Conservation (phyloP, 2,888 invertebrate genomes). For the Brassicogethes aeneus region DNA sequence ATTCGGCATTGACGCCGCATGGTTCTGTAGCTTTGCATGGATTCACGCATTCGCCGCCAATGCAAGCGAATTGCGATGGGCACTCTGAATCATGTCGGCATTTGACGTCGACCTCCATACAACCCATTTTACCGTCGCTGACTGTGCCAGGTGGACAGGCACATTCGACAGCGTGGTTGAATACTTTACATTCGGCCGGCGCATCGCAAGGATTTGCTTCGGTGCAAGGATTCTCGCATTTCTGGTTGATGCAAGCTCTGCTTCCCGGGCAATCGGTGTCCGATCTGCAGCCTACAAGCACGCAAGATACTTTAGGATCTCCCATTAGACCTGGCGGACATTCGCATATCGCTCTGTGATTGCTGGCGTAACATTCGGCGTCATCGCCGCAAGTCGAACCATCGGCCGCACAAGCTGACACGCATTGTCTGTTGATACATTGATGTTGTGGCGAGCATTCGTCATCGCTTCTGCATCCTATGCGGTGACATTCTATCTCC, state of each 20-base stretch:
- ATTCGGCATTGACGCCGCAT: constrained; percentile 72
- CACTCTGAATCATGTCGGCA: constrained; percentile 77
- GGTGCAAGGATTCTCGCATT: constrained; percentile 71
- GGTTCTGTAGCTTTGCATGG: constrained; percentile 72
- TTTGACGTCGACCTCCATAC: constrained; percentile 49
- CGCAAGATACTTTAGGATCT: constrained; percentile 70
- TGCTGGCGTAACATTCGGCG: constrained; percentile 70
- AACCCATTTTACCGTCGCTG: constrained; percentile 54
- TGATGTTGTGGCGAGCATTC: constrained; percentile 76
- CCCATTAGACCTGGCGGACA: constrained; percentile 76
- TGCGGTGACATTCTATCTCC: constrained; percentile 67
- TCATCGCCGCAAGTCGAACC: constrained; percentile 64
- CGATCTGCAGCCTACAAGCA: constrained; percentile 69
- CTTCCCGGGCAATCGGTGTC: constrained; percentile 74
- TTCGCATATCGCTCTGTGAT: constrained; percentile 75
- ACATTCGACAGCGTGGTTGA: constrained; percentile 69
- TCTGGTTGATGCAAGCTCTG: constrained; percentile 71
- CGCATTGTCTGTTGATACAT: constrained; percentile 75
- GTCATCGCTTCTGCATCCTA: constrained; percentile 62
- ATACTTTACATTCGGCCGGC: constrained; percentile 66
- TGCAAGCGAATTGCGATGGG: constrained; percentile 73
- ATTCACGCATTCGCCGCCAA: constrained; percentile 72
- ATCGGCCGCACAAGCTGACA: constrained; percentile 68
- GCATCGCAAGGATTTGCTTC: constrained; percentile 58
- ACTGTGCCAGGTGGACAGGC: constrained; percentile 70